Percentiles rank a stretch among this genome's conserved stretches.
Evolutionary conservation across 2,888 invertebrate species (phyloP).

Genomic region (Dysmachus trigonus): DNA sequence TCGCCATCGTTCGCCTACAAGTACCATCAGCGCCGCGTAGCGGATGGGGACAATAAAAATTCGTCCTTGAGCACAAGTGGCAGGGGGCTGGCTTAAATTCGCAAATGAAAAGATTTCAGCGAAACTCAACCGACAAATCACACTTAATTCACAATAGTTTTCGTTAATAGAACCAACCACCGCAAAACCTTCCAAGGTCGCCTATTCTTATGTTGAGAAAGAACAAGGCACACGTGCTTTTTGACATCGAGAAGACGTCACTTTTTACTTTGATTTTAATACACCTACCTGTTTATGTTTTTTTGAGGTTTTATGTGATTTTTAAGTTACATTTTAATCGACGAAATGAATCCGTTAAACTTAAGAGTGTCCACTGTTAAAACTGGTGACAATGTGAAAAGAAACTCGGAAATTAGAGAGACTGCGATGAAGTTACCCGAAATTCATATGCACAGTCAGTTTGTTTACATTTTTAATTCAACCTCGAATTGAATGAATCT

Average conservation of each 20-base stretch:
- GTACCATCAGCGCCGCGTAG: too few relatives aligned
- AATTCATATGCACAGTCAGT: constrained; percentile 44
- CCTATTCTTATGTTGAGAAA: neutral
- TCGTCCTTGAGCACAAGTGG: too few relatives aligned
- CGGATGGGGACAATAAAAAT: too few relatives aligned
- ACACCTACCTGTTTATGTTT: neutral
- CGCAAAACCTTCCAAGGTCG: neutral
- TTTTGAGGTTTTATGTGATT: neutral
- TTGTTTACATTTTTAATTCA: neutral
- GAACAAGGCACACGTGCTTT: neutral
- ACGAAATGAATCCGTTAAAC: constrained; percentile 56
- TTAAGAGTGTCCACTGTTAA: constrained; percentile 56
- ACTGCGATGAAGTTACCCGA: constrained; percentile 53
- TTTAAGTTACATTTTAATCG: neutral
- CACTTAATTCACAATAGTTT: neutral
- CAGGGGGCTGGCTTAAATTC: too few relatives aligned
- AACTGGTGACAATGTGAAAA: constrained; percentile 55
- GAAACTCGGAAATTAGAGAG: constrained; percentile 56
- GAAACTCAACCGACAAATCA: neutral
- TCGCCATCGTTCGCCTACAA: too few relatives aligned
- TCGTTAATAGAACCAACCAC: neutral
- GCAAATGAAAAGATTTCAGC: neutral
- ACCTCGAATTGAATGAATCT: neutral
- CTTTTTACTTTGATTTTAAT: neutral
- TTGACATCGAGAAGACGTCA: neutral